A percentile compares a stretch with the other conserved stretches of the same genome.
These are phyloP conservation scores for Anas bahamensis DNA, from an alignment of 2,797 vertebrate genomes.

Conservation along the genomic window DNA sequence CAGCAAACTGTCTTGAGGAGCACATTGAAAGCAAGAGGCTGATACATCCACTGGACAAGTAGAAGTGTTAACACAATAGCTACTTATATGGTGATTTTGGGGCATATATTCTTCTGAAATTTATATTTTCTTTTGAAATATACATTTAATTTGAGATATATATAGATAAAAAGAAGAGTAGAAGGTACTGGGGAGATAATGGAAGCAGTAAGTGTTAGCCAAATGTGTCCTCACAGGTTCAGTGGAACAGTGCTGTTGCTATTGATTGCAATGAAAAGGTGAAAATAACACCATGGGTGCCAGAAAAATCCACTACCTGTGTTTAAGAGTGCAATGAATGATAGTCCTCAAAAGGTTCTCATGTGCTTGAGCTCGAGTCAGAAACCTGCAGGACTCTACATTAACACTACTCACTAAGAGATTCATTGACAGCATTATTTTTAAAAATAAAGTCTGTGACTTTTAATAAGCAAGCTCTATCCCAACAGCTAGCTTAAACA, in stretches of 20 bases:
- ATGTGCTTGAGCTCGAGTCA: neutral
- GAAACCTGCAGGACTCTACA: neutral
- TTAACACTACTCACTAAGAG: neutral
- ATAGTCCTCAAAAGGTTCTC: neutral
- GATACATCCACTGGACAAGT: neutral
- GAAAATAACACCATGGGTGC: neutral
- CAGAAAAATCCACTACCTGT: neutral
- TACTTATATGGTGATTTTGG: neutral
- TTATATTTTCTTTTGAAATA: neutral
- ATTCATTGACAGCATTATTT: neutral
- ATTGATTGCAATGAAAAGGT: neutral
- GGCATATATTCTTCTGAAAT: neutral
- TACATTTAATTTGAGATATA: neutral
- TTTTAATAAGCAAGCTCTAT: slow-evolving; percentile 16
- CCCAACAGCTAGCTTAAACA: slow-evolving; percentile 4
- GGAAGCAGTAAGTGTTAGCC: neutral
- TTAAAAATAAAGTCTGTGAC: neutral
- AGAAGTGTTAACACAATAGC: neutral
- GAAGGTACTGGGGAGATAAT: neutral
- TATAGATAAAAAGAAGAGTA: neutral
- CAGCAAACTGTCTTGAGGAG: neutral
- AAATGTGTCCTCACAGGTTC: neutral
- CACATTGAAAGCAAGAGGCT: neutral
- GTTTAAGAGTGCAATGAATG: neutral
- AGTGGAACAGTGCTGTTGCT: neutral